phyloP scores from a whole-genome alignment of 2,113 vertebrate genomes.

The Pangasianodon hypophthalmus region DNA sequence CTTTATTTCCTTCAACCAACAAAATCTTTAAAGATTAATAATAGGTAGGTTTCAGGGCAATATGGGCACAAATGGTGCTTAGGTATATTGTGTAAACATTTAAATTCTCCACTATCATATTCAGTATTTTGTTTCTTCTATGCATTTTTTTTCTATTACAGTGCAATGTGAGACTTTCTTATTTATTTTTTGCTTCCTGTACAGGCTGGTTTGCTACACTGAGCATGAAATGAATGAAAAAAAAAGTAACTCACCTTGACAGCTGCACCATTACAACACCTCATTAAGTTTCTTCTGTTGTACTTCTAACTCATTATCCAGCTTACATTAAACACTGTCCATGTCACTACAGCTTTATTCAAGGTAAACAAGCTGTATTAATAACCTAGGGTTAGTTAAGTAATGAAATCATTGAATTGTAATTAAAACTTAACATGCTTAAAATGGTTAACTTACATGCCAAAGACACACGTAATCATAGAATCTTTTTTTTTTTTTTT shows the following conservation, averaged over 20 bases:
- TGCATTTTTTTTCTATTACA: not conserved
- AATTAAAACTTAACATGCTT: not conserved
- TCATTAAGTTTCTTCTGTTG: constrained; percentile 19
- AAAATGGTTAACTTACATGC: no score
- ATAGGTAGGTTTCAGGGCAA: not conserved
- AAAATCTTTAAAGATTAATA: not conserved
- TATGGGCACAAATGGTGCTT: not conserved
- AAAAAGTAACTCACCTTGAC: not conserved
- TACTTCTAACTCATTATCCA: constrained; percentile 7
- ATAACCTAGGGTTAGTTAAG: not conserved
- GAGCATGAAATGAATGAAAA: constrained; percentile 8
- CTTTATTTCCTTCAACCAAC: not conserved
- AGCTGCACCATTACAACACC: constrained; percentile 4
- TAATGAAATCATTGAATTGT: not conserved
- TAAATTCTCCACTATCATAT: not conserved
- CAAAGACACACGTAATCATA: not conserved
- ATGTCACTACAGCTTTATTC: not conserved
- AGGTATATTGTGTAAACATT: not conserved
- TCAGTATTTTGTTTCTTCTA: not conserved
- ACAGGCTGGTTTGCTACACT: not conserved
- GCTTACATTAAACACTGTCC: constrained; percentile 1
- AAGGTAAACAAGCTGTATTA: not conserved
- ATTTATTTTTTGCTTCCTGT: not conserved
- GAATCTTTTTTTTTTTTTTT: not conserved
- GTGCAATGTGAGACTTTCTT: not conserved